Conservation (phyloP, 2,113 vertebrate species). For the Prunella himalayana region DNA sequence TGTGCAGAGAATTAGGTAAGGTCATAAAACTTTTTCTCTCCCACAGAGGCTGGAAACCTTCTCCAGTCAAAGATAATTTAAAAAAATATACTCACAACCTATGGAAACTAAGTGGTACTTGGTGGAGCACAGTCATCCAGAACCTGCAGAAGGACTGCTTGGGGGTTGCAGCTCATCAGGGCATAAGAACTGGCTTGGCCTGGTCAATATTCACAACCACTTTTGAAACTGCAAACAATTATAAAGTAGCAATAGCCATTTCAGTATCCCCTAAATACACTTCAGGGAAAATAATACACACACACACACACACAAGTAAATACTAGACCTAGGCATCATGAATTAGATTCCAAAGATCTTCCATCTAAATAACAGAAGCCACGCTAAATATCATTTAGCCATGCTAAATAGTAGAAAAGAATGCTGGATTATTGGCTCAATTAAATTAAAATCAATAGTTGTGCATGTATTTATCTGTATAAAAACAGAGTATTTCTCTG, state of each 20-base stretch:
- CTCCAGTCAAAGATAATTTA: not conserved
- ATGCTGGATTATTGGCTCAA: not conserved
- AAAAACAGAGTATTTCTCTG: not conserved
- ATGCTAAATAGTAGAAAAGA: not conserved
- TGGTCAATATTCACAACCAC: not conserved
- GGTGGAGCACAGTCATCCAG: not conserved
- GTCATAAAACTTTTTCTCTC: not conserved
- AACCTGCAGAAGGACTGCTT: not conserved
- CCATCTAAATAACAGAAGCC: not conserved
- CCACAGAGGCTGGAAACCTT: not conserved
- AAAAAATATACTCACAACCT: not conserved
- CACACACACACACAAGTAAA: not conserved
- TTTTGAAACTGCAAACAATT: not conserved
- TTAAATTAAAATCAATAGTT: not conserved
- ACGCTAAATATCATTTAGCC: not conserved
- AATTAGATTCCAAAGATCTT: not conserved
- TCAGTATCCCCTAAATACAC: not conserved
- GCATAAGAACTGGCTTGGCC: not conserved
- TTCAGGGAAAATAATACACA: not conserved
- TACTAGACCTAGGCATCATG: not conserved
- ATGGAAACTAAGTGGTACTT: not conserved
- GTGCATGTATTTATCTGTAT: not conserved
- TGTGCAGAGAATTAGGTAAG: not conserved
- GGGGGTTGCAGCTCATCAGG: not conserved
- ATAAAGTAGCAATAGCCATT: not conserved